Percentiles rank a stretch among this genome's conserved stretches.
These are phyloP conservation scores for Notoglanidium macrostoma DNA, from an alignment of 2,797 vertebrate species.

Conservation along the genomic window DNA sequence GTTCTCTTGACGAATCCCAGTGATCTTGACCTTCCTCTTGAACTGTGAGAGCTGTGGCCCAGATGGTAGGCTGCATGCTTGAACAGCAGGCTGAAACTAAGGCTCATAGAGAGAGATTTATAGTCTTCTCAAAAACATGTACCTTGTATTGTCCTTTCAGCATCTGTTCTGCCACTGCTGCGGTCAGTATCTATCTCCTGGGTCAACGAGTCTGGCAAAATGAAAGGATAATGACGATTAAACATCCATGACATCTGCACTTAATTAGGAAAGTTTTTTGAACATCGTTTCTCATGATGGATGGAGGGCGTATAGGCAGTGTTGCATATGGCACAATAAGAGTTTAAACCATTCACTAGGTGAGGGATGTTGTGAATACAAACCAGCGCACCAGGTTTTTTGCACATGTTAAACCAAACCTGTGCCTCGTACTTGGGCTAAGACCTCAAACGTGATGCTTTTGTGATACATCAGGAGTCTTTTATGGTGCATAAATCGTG, in stretches of 20 bases:
- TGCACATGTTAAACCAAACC: constrained; percentile 15
- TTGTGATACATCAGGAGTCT: constrained; percentile 19
- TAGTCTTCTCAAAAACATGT: constrained; percentile 95
- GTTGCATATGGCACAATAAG: constrained; percentile 44
- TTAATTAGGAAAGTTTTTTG: constrained; percentile 60
- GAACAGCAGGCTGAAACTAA: constrained; percentile 94
- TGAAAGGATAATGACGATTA: constrained; percentile 87
- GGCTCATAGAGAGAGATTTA: constrained; percentile 97
- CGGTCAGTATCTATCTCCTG: constrained; percentile 99
- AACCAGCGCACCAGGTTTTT: constrained; percentile 31
- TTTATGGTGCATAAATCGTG: constrained; percentile 33
- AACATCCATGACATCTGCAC: constrained; percentile 78
- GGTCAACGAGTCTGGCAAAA: constrained; percentile 98
- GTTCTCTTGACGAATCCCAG: constrained; percentile 69
- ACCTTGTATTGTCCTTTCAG: constrained; percentile 99
- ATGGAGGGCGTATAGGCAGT: constrained; percentile 32
- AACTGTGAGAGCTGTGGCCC: constrained; percentile 91
- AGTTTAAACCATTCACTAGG: constrained; percentile 35
- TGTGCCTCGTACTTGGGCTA: neutral
- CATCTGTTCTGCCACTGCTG: constrained; percentile 99
- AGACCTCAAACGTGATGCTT: constrained; percentile 27
- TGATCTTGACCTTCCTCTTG: constrained; percentile 93
- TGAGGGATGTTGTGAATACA: constrained; percentile 28
- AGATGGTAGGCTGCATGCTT: constrained; percentile 97
- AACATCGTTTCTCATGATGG: constrained; percentile 48